These are phyloP conservation scores for Subacronicta megacephala DNA, from an alignment of 2,888 invertebrate genomes.

Conservation along the genomic window DNA sequence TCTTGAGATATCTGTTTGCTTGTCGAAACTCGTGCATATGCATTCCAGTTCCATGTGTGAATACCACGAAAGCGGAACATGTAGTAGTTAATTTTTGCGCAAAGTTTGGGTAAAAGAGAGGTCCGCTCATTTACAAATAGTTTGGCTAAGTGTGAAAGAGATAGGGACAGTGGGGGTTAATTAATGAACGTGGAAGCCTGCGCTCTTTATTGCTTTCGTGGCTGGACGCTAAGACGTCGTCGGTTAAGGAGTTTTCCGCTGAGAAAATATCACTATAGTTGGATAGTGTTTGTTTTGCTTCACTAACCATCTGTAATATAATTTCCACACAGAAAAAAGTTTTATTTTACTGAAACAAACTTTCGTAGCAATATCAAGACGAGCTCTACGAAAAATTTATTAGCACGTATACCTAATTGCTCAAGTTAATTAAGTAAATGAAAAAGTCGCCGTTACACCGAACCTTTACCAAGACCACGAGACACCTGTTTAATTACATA, in stretches of 20 bases:
- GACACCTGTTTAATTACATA: slow-evolving; percentile 69
- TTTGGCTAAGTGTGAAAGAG: slow-evolving; percentile 80
- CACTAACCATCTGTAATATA: slow-evolving; percentile 39
- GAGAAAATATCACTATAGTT: slow-evolving; percentile 79
- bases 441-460: slow-evolving; percentile 39
- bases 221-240: slow-evolving; percentile 88
- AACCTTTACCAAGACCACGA: slow-evolving; percentile 50
- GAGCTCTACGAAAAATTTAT: slow-evolving; percentile 36
- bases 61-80: slow-evolving; percentile 81
- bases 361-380: slow-evolving; percentile 10
- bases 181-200: slow-evolving; percentile 90
- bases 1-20: slow-evolving; percentile 66
- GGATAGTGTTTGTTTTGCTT: slow-evolving; percentile 71
- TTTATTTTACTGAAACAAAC: slow-evolving; percentile 1
- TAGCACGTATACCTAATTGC: slow-evolving; percentile 45
- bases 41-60: slow-evolving; percentile 83
- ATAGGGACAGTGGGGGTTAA: slow-evolving; percentile 84
- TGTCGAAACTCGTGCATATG: slow-evolving; percentile 79
- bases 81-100: slow-evolving; percentile 90
- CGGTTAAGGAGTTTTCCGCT: slow-evolving; percentile 86
- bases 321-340: slow-evolving; percentile 27
- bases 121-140: slow-evolving; percentile 87
- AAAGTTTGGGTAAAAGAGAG: slow-evolving; percentile 87
- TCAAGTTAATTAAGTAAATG: slow-evolving; percentile 50
- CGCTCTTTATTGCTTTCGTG: slow-evolving; percentile 90